Evolutionary conservation across 2,888 invertebrate genomes (phyloP).

Genomic region (Chironomus riparius): DNA sequence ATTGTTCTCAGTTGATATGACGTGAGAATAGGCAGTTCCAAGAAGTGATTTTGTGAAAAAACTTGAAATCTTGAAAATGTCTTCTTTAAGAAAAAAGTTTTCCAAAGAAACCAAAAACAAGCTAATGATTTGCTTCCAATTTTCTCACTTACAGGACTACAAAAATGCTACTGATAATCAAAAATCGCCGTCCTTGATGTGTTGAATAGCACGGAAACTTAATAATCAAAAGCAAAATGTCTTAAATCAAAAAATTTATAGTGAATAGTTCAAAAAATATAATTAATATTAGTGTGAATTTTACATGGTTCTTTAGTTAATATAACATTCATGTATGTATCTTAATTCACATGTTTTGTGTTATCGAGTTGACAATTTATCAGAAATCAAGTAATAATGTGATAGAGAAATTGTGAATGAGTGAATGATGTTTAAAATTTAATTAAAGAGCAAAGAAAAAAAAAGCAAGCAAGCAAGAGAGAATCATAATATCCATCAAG

Average conservation of each 20-base stretch:
- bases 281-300: neutral
- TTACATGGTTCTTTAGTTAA: neutral
- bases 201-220: neutral
- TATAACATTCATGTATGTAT: neutral
- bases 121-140: neutral
- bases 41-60: neutral
- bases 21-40: too few species aligned
- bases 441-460: neutral
- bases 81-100: neutral
- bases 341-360: neutral
- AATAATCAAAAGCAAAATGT: constrained; percentile 19
- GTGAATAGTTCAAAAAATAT: neutral
- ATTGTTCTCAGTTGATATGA: too few species aligned
- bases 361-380: neutral
- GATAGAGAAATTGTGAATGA: neutral
- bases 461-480: neutral
- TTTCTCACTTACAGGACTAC: neutral
- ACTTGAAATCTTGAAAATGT: neutral
- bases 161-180: constrained; percentile 15
- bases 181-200: constrained; percentile 13
- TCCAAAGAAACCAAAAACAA: neutral
- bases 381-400: neutral
- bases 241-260: neutral
- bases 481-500: neutral
- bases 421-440: neutral